Percentiles rank a stretch among this genome's conserved stretches.
Conservation (phyloP, 2,113 vertebrate species). For the Ceyx cyanopectus region DNA sequence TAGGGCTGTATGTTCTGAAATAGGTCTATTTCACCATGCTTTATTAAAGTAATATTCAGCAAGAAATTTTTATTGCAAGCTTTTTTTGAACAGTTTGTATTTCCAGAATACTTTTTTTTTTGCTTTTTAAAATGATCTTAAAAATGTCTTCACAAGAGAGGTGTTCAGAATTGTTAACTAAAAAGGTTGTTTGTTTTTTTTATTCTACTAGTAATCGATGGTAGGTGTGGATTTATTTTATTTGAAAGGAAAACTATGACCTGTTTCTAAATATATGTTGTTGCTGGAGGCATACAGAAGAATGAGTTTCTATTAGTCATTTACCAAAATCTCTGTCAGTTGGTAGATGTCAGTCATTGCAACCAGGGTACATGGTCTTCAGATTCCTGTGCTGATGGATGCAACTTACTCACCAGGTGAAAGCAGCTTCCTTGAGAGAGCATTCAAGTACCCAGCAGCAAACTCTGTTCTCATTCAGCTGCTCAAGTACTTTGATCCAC, state of each 20-base stretch:
- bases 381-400: background rate
- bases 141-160: slow-evolving; percentile 21
- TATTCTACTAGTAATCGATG: slow-evolving; percentile 11
- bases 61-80: slow-evolving; percentile 19
- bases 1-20: slow-evolving; percentile 23
- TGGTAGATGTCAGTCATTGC: background rate
- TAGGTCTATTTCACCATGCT: slow-evolving; percentile 3
- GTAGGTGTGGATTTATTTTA: slow-evolving; percentile 1
- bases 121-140: background rate
- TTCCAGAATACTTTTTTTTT: background rate
- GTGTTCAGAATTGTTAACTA: background rate
- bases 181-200: background rate
- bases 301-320: background rate
- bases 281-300: background rate
- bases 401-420: background rate
- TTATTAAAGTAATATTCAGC: background rate
- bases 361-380: background rate
- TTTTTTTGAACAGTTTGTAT: background rate
- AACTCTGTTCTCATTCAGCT: background rate
- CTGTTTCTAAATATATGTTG: background rate
- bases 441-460: background rate
- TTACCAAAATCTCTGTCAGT: background rate
- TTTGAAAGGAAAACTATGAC: background rate
- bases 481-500: background rate
- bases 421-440: background rate